Evolutionary conservation across 2,797 vertebrate genomes (phyloP).

Genomic region (Rhinoraja longicauda): DNA sequence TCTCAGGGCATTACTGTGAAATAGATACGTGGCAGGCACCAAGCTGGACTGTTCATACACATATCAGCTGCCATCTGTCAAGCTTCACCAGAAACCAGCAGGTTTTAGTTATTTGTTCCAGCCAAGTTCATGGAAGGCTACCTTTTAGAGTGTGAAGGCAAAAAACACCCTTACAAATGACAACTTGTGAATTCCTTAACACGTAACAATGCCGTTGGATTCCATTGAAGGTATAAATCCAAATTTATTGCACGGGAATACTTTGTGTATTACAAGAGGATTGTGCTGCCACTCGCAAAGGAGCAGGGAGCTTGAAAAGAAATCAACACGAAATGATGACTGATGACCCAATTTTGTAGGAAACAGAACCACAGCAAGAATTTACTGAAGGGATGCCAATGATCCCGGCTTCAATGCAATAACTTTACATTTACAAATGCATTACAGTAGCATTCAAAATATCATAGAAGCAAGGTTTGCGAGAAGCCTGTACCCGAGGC

Average conservation of each 20-base stretch:
- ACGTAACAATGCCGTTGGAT: slow-evolving; percentile 9
- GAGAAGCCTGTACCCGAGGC: not conserved
- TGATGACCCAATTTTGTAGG: slow-evolving; percentile 21
- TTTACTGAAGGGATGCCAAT: slow-evolving; percentile 29
- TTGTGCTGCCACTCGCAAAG: not conserved
- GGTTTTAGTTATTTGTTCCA: not conserved
- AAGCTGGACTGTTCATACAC: not conserved
- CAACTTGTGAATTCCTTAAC: slow-evolving; percentile 12
- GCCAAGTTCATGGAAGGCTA: not conserved
- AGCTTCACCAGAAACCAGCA: slow-evolving; percentile 26
- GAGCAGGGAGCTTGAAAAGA: slow-evolving; percentile 11
- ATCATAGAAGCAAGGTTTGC: not conserved
- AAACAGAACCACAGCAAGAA: slow-evolving; percentile 23
- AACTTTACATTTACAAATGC: slow-evolving; percentile 19
- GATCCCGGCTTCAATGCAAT: not conserved
- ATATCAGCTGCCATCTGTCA: slow-evolving; percentile 30
- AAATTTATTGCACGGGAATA: slow-evolving; percentile 10
- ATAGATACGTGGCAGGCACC: not conserved
- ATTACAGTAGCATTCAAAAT: not conserved
- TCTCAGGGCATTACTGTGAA: not conserved
- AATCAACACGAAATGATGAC: slow-evolving; percentile 21
- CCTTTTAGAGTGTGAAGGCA: not conserved
- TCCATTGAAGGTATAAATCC: slow-evolving; percentile 15
- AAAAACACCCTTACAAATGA: not conserved
- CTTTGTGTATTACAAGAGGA: not conserved